phyloP scores from a whole-genome alignment of 2,797 vertebrate genomes.

The Pangasius macronema region DNA sequence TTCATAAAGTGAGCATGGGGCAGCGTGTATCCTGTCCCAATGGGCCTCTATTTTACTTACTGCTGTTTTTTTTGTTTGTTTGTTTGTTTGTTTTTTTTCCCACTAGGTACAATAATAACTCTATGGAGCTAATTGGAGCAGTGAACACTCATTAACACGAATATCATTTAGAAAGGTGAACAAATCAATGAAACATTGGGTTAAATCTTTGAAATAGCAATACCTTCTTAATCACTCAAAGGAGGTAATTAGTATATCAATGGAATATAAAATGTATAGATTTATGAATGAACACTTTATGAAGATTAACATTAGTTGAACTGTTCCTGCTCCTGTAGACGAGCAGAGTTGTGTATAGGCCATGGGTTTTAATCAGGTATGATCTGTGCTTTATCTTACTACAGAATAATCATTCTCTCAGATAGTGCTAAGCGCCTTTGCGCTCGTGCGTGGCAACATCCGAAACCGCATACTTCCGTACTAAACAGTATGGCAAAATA shows the following conservation, averaged over 20 bases:
- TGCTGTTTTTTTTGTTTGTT: not conserved
- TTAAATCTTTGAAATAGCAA: not conserved
- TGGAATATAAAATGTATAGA: not conserved
- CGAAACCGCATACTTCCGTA: not conserved
- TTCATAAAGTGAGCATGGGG: not conserved
- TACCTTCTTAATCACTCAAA: not conserved
- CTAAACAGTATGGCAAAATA: not conserved
- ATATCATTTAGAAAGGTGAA: not conserved
- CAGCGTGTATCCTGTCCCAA: not conserved
- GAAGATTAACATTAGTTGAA: not conserved
- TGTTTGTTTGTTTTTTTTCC: too few relatives aligned
- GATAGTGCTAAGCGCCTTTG: not conserved
- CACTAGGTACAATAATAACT: not conserved
- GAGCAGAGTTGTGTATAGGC: not conserved
- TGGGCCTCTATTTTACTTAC: not conserved
- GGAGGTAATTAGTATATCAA: not conserved
- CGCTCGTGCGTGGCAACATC: conserved; percentile 10
- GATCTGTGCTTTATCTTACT: not conserved
- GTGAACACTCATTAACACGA: too few relatives aligned
- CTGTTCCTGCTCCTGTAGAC: too few relatives aligned
- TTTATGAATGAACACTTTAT: not conserved
- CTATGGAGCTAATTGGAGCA: too few relatives aligned
- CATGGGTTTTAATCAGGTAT: not conserved
- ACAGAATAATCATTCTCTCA: not conserved
- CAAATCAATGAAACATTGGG: not conserved